Base-by-base conservation (phyloP, 2,113 vertebrate species). In the Ariopsis seemanni region DNA sequence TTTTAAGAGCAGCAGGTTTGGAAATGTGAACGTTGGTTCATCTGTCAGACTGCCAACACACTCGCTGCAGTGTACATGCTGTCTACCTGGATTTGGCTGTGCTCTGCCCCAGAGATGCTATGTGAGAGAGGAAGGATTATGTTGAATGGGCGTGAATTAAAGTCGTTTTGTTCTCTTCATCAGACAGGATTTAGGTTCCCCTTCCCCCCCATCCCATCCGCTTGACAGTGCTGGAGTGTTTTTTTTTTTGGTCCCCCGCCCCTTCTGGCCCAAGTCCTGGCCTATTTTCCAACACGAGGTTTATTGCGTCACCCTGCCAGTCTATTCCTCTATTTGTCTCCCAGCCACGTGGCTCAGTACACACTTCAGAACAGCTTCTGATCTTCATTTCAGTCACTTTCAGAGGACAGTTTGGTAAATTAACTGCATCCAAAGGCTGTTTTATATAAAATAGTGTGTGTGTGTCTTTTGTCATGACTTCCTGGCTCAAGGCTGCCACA, bases 281-380 rank as follows among this genome's bases (percentile, higher is more conserved):
- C 93, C 94, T 94, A 93, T 91, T 95, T 95, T 91, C 87, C 84
- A 75, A 77, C 83, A 34, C 42, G 84, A 82, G 69, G 65, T 89
- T 34, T 55, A 53, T 91, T 82, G 75, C 77, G 50, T 90, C 75
- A 88, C 79, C 63, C 77, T 82, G 86, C 86, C 88, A 88, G 88
- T 50, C 91, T 89, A 86, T 65, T 88, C 57, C 82, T 81, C 90
- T 87, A 87, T 92, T 92, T 86, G 86, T 88, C 82, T 87, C 89
- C 84, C 88, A 79, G 90, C 90, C 92, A 93, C 86, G 84, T 92
- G 88, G 89, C 88, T 89, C 74, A 72, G 27, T 88, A 67, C 85
- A 89, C 48, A 60, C 55, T 69, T 42, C 53, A 74, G 80, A 85
- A 48, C 57, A 18, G 52, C 71, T 83, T 8, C 42, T 5, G 50